Conservation (phyloP, 2,797 vertebrate genomes). For the Acropternis orthonyx region DNA sequence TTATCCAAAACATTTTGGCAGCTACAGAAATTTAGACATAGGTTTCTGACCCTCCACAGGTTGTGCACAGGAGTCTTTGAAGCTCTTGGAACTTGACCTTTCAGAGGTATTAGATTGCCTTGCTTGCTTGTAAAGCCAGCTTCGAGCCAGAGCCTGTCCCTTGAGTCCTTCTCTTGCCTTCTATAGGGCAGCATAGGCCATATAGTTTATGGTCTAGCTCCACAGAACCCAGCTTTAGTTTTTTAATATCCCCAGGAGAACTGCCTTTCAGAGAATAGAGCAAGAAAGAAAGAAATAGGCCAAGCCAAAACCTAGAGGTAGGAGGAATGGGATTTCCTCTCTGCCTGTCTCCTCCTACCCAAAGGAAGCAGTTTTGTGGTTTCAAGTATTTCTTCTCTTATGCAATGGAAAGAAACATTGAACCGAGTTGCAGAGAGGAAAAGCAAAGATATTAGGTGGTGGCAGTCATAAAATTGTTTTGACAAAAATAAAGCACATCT, state of each 20-base stretch:
- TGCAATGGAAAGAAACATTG: constrained; percentile 19
- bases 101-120: neutral
- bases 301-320: neutral
- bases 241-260: constrained; percentile 6
- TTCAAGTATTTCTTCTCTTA: constrained; percentile 42
- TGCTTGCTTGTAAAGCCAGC: neutral
- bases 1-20: neutral
- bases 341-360: neutral
- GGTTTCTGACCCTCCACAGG: neutral
- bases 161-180: neutral
- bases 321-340: constrained; percentile 38
- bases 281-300: neutral
- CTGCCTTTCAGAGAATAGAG: neutral
- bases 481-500: neutral
- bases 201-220: neutral
- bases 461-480: neutral
- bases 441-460: neutral
- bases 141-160: neutral
- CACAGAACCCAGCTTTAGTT: constrained; percentile 27
- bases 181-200: neutral
- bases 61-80: neutral
- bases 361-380: constrained; percentile 49
- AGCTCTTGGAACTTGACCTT: constrained; percentile 1
- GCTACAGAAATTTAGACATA: neutral
- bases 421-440: neutral